Evolutionary conservation across 2,888 invertebrate genomes (phyloP), one percentile per base, ranked within the genome.

Genomic region (Nebria brevicollis): DNA sequence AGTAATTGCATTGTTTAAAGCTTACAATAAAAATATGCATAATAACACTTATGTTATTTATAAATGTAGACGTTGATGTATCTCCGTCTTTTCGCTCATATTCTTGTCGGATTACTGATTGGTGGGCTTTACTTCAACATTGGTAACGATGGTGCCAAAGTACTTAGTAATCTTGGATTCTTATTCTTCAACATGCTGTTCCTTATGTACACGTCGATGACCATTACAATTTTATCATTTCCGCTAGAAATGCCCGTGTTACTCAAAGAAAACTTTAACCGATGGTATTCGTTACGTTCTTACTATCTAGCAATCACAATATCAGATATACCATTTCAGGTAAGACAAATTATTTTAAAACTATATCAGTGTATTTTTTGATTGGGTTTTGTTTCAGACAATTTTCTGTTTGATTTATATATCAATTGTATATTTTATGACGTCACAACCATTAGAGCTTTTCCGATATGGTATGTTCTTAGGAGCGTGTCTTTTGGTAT

Each of bases 201-300:
- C 92, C 93, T 98, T 84, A 98, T 98, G 97, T 99, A 98, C 91
- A 98, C 98, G 0, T 97, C 98, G n/a, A 97, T 99, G 95, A 99
- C 98, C 88, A 98, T 98, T 86, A 99, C 98, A 72, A 98, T 99
- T 87, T 92, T 99, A 85, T 98, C 98, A 86, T 98, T 98, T 90
- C 98, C 98, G 0, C 91, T 98, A 84, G 98, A 98, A 90, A 95
- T 98, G 95, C 96, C 97, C 0, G 98, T 98, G 77, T 91, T 98
- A 86, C 91, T 98, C 75, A 95, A 98, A 87, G 98, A 98, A 89
- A 97, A 98, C 89, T 96, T 98, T 88, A 98, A 98, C 90, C 93
- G 98, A 86, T 98, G 98, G 98, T 98, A 98, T 88, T 98, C 98
- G 68, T 90, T 98, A 64, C 94, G 96, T 84, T 95, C 97, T 0